A percentile compares a stretch with the other conserved stretches of the same genome.
Evolutionary conservation across 2,113 vertebrate genomes (phyloP).

Genomic region (Turdus rufiventris): DNA sequence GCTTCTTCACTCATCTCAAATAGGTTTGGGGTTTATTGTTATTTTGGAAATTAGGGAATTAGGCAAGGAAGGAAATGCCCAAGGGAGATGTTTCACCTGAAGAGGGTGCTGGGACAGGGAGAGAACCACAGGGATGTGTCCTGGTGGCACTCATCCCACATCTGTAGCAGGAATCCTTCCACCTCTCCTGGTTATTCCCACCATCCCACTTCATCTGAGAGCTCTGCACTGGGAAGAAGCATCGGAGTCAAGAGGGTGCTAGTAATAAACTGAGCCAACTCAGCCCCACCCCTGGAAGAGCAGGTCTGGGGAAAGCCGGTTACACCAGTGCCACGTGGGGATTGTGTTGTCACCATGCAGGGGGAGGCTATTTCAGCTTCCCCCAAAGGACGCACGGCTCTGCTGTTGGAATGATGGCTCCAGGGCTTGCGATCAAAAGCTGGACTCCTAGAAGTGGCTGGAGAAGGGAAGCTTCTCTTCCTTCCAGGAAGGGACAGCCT

Average conservation of each 20-base stretch:
- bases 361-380: neutral
- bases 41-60: neutral
- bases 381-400: neutral
- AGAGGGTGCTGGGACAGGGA: neutral
- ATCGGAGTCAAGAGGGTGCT: neutral
- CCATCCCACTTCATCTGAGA: neutral
- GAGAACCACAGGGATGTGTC: neutral
- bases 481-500: neutral
- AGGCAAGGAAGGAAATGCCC: neutral
- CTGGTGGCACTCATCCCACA: neutral
- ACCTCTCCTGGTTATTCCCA: neutral
- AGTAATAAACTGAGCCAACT: neutral
- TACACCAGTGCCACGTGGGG: neutral
- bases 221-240: neutral
- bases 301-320: slow-evolving; percentile 39
- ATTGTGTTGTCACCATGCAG: rapidly evolving
- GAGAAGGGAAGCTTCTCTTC: too few species aligned
- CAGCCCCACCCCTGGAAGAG: slow-evolving; percentile 5
- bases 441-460: neutral
- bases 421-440: neutral
- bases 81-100: neutral
- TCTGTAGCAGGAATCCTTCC: neutral
- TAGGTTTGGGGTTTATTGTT: neutral
- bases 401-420: neutral
- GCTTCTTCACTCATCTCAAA: neutral